phyloP scores from a whole-genome alignment of 2,797 vertebrate species.

The Myotis myotis region DNA sequence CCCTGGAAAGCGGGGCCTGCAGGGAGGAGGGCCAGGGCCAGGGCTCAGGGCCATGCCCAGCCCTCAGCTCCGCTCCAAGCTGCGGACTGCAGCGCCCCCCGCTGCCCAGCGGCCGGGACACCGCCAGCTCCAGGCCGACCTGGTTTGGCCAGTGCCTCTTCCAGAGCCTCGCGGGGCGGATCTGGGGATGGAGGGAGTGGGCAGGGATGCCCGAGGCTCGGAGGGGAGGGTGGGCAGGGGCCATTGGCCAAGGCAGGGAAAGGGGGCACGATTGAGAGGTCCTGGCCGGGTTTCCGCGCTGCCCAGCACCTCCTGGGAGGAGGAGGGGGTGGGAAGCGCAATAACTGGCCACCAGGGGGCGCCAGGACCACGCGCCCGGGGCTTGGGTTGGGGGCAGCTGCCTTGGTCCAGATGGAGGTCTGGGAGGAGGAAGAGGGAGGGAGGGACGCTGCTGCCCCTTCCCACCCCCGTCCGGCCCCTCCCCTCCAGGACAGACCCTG shows the following conservation, averaged over 20 bases:
- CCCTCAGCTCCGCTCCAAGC: neutral
- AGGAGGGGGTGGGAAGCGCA: neutral
- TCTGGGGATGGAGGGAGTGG: constrained; percentile 29
- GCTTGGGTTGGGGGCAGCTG: neutral
- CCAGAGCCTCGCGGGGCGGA: neutral
- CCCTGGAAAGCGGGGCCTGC: neutral
- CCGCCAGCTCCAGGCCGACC: neutral
- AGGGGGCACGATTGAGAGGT: fast-evolving
- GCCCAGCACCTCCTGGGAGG: neutral
- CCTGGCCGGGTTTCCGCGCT: neutral
- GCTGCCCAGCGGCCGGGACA: neutral
- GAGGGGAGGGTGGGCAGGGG: neutral
- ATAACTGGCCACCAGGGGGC: constrained; percentile 19
- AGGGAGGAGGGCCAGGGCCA: no score
- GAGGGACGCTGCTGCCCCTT: neutral
- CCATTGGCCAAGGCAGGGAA: fast-evolving
- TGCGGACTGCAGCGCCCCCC: constrained; percentile 72
- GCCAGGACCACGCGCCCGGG: neutral
- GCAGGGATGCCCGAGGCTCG: neutral
- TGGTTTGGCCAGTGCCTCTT: neutral
- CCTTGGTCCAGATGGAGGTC: neutral
- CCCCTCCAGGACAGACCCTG: neutral
- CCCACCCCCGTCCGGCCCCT: neutral
- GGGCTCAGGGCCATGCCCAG: neutral
- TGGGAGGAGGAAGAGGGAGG: no score